Conservation (phyloP, 2,797 vertebrate genomes). For the Liparis tanakae region DNA sequence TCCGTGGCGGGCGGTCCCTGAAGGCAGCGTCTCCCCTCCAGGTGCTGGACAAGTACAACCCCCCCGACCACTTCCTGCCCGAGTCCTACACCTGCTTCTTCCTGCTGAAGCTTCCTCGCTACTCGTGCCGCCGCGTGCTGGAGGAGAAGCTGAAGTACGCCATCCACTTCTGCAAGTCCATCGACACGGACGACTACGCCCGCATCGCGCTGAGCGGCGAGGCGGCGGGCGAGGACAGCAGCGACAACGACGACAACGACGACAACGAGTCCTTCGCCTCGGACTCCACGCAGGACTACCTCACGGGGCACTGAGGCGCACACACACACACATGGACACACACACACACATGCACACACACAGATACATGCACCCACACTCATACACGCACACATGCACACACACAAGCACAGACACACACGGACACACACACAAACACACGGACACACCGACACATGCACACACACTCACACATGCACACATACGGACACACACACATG, state of each 20-base stretch:
- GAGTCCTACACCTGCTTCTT: slow-evolving; percentile 99
- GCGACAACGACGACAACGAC: slow-evolving; percentile 96
- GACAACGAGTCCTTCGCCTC: slow-evolving; percentile 98
- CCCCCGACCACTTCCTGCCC: slow-evolving; percentile 97
- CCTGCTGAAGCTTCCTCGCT: slow-evolving; percentile 96
- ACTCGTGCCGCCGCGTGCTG: slow-evolving; percentile 96
- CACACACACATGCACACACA: too few species aligned
- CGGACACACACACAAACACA: slow-evolving; percentile 23
- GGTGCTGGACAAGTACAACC: slow-evolving; percentile 99
- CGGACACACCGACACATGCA: too few species aligned
- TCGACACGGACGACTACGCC: slow-evolving; percentile 98
- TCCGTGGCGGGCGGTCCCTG: not conserved
- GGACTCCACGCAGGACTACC: slow-evolving; percentile 97
- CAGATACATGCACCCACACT: too few species aligned
- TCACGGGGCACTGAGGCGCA: slow-evolving; percentile 75
- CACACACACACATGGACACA: slow-evolving; percentile 43
- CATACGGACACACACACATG: too few species aligned
- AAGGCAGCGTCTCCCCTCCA: slow-evolving; percentile 53
- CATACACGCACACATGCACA: slow-evolving; percentile 47
- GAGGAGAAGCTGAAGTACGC: slow-evolving; percentile 98
- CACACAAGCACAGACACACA: too few species aligned
- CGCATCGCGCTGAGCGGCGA: slow-evolving; percentile 96
- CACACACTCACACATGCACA: too few species aligned
- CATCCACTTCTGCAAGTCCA: slow-evolving; percentile 99
- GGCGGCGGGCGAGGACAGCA: slow-evolving; percentile 94